Evolutionary conservation across 2,888 invertebrate species (phyloP), one percentile per base, ranked within the genome.

Genomic region (Trisateles emortualis): DNA sequence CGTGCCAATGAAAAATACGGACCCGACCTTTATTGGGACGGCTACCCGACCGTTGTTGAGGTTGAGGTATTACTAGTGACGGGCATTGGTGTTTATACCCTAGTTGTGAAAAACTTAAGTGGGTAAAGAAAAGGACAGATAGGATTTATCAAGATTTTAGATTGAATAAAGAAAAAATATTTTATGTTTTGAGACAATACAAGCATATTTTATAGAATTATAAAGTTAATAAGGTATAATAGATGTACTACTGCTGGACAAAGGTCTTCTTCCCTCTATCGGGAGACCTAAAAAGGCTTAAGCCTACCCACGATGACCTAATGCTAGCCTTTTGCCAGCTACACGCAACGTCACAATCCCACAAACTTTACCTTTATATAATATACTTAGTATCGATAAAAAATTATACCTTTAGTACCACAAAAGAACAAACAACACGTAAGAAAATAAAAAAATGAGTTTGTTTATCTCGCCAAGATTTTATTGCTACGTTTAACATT

Each of bases 1-100:
- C 68, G 68, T 64, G 40, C 54, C 32, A 52, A 68, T 71, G 64
- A 64, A 69, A 69, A 69, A 71, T 68, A 63, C 52, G 41, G 22
- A 39, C 29, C 26, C 41, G 49, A 44, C 46, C 38, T 63, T 63
- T 69, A 60, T 63, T 69, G 47, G 49, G 46, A 44, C 52, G 39
- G 38, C 46, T 47, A 50, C 35, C 45, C 45, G 36, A 44, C 40
- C 46, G n/a, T n/a, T n/a, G n/a, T n/a, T n/a, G n/a, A n/a, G 48
- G 45, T 50, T 58, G 50, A 54, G 50, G 45, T 44, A 44, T 58
- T 59, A 59, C 36, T 38, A 63, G 38, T 47, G 54, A 58, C 61
- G 47, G 45, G 46, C 46, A 52, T 64, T 59, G 59, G 68, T 63
- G 43, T 43, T 59, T 43, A 19, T 43, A 32, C 32, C 19, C 17